These are phyloP conservation scores for Ophraella communa DNA, from an alignment of 2,888 invertebrate species.

Conservation along the genomic window DNA sequence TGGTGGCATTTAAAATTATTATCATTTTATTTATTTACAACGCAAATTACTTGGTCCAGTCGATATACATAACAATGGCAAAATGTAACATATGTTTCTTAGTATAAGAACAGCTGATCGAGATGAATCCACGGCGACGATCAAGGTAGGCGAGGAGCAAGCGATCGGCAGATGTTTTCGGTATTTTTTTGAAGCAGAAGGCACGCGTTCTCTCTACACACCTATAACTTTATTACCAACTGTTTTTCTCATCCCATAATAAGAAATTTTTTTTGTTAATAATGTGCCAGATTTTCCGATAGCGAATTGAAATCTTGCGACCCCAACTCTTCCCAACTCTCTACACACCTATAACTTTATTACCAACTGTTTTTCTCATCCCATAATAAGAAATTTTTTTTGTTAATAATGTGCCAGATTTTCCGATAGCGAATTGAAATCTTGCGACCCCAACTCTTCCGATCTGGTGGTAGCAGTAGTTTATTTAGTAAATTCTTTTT, in stretches of 20 bases:
- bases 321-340: too few relatives aligned
- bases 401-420: too few relatives aligned
- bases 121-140: conserved; percentile 52
- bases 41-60: background rate
- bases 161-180: conserved; percentile 55
- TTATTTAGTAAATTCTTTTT: too few relatives aligned
- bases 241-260: conserved; percentile 20
- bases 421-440: background rate
- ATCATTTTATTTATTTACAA: background rate
- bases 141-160: conserved; percentile 43
- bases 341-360: conserved; percentile 14
- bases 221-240: conserved; percentile 13
- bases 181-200: conserved; percentile 54
- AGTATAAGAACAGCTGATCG: conserved; percentile 53
- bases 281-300: too few relatives aligned
- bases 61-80: conserved; percentile 19
- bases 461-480: too few relatives aligned
- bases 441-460: too few relatives aligned
- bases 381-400: background rate
- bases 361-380: conserved; percentile 25
- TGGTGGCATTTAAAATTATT: background rate
- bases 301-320: too few relatives aligned
- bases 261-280: too few relatives aligned
- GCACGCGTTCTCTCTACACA: conserved; percentile 52
- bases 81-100: conserved; percentile 40